Conservation (phyloP, 2,888 invertebrate genomes). For the Patella caerulea region DNA sequence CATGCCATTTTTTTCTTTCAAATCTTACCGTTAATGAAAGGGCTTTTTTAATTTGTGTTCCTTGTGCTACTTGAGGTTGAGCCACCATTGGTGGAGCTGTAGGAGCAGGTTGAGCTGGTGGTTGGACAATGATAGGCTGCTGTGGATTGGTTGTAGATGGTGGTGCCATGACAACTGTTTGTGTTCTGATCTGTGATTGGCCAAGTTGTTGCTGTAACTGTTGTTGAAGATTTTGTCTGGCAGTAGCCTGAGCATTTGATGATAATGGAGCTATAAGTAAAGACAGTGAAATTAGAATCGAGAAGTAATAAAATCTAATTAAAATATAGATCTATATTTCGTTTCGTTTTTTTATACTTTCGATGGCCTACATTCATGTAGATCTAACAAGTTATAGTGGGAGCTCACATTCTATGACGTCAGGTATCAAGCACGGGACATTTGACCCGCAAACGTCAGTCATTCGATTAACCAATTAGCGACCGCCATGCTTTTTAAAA, state of each 20-base stretch:
- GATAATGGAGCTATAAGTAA: slow-evolving; percentile 32
- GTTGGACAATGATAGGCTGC: slow-evolving; percentile 21
- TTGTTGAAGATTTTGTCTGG: slow-evolving; percentile 66
- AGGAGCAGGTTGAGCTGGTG: slow-evolving; percentile 29
- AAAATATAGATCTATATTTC: too few relatives aligned
- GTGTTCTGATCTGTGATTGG: slow-evolving; percentile 55
- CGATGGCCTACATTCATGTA: too few relatives aligned
- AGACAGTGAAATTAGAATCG: too few relatives aligned
- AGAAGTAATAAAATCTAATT: too few relatives aligned
- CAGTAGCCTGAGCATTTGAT: slow-evolving; percentile 50
- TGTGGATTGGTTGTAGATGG: slow-evolving; percentile 23
- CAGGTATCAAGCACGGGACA: too few relatives aligned
- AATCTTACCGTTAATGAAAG: slow-evolving; percentile 69
- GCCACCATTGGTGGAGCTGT: slow-evolving; percentile 16
- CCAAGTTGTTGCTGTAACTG: slow-evolving; percentile 65
- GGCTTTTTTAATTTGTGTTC: slow-evolving; percentile 56
- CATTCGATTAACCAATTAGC: too few relatives aligned
- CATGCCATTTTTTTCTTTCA: neutral
- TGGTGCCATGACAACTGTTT: slow-evolving; percentile 32
- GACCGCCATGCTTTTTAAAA: too few relatives aligned
- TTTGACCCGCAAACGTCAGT: too few relatives aligned
- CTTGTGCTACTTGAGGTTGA: slow-evolving; percentile 3
- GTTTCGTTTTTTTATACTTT: too few relatives aligned
- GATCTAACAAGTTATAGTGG: too few relatives aligned
- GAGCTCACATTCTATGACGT: too few relatives aligned